These are phyloP conservation scores for Baccha elongata DNA, from an alignment of 2,888 invertebrate genomes.

Conservation along the genomic window DNA sequence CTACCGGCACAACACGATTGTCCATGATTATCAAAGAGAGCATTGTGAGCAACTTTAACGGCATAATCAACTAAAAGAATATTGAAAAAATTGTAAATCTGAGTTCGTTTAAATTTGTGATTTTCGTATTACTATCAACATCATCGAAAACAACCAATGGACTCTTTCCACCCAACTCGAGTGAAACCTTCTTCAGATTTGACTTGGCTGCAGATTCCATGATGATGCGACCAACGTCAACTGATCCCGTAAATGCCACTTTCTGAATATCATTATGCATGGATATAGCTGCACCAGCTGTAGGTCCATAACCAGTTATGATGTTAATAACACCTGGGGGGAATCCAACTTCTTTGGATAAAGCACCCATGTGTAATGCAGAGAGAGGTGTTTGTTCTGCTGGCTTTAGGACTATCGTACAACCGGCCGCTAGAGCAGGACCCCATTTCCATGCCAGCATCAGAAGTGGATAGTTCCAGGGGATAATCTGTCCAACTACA, in stretches of 20 bases:
- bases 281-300: constrained; percentile 88
- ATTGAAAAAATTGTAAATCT: neutral
- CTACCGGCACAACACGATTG: constrained; percentile 94
- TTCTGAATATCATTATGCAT: constrained; percentile 88
- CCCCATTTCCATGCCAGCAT: constrained; percentile 94
- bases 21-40: constrained; percentile 89
- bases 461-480: constrained; percentile 91
- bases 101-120: neutral
- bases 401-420: constrained; percentile 91
- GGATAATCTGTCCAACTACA: constrained; percentile 91
- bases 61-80: constrained; percentile 84
- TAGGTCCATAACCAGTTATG: constrained; percentile 88
- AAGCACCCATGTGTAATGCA: constrained; percentile 88
- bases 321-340: constrained; percentile 91
- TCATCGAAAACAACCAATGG: constrained; percentile 93
- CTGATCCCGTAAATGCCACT: constrained; percentile 92
- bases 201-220: constrained; percentile 87
- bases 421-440: constrained; percentile 86
- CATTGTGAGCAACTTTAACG: constrained; percentile 86
- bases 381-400: constrained; percentile 93
- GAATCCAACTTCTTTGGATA: constrained; percentile 91
- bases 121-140: constrained; percentile 85
- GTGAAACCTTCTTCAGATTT: constrained; percentile 91
- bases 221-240: constrained; percentile 83
- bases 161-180: constrained; percentile 95